phyloP scores from a whole-genome alignment of 2,888 invertebrate species.

The Hypselothyrea guttata region DNA sequence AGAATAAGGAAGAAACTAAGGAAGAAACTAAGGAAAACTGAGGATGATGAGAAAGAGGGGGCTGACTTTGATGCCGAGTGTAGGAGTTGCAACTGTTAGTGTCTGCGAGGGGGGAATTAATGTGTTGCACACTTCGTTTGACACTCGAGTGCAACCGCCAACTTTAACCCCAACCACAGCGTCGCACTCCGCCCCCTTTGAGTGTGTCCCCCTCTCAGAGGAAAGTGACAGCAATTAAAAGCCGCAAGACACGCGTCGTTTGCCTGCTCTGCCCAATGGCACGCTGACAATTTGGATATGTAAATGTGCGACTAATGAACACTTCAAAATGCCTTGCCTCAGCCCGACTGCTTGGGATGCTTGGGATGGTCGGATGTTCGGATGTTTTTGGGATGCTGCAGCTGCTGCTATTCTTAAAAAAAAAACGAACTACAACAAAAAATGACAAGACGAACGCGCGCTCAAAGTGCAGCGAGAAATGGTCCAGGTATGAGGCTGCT shows the following conservation, averaged over 20 bases:
- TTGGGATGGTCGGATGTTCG: too few species aligned
- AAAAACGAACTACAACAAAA: slow-evolving; percentile 3
- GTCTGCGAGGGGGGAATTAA: slow-evolving; percentile 63
- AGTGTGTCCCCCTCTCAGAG: slow-evolving; percentile 15
- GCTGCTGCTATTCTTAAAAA: slow-evolving; percentile 4
- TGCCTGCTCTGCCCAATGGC: slow-evolving; percentile 23
- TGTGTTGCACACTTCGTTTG: slow-evolving; percentile 79
- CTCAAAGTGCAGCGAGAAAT: slow-evolving; percentile 54
- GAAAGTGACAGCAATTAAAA: slow-evolving; percentile 70
- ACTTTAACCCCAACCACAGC: slow-evolving; percentile 70
- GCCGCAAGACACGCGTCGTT: slow-evolving; percentile 63
- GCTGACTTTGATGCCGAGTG: too few species aligned
- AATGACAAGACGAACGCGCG: slow-evolving; percentile 30
- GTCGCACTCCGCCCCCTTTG: slow-evolving; percentile 1
- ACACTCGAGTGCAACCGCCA: slow-evolving; percentile 54
- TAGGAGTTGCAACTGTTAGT: too few species aligned
- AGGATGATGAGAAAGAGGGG: too few species aligned
- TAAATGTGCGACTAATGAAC: slow-evolving; percentile 81
- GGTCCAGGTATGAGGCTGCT: slow-evolving; percentile 46
- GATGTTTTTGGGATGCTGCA: too few species aligned
- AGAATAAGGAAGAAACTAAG: too few species aligned
- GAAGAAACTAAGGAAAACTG: too few species aligned
- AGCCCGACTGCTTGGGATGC: slow-evolving; percentile 18
- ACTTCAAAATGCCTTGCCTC: slow-evolving; percentile 66
- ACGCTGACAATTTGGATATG: slow-evolving; percentile 77